Conservation (phyloP, 2,888 invertebrate genomes). For the Auanema sp. region DNA sequence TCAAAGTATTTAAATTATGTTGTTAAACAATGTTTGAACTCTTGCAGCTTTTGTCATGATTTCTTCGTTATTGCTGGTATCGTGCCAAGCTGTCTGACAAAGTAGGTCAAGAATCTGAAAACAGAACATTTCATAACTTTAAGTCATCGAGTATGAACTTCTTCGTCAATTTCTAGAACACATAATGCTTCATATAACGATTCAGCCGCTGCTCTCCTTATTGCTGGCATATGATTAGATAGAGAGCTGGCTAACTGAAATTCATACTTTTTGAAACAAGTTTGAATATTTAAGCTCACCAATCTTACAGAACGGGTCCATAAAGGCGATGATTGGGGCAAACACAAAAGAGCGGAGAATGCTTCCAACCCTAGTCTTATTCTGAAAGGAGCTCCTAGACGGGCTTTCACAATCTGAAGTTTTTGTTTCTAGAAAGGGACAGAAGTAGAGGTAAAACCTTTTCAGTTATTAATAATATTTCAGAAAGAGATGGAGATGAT, state of each 20-base stretch:
- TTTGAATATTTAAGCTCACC: background rate
- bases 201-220: slow-evolving; percentile 53
- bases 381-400: slow-evolving; percentile 4
- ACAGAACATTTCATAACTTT: background rate
- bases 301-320: slow-evolving; percentile 6
- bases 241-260: slow-evolving; percentile 49
- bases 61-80: slow-evolving; percentile 14
- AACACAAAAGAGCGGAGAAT: slow-evolving; percentile 15
- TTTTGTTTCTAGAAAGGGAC: too few relatives aligned
- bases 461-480: background rate
- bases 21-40: too few relatives aligned
- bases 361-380: slow-evolving; percentile 9
- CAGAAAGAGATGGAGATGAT: background rate
- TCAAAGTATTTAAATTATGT: too few relatives aligned
- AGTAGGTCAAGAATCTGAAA: slow-evolving; percentile 16
- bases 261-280: too few relatives aligned
- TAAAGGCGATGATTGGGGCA: background rate
- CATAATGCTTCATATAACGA: slow-evolving; percentile 55
- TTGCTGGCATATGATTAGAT: slow-evolving; percentile 33
- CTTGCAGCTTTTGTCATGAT: too few relatives aligned
- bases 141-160: slow-evolving; percentile 4
- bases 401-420: too few relatives aligned
- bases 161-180: slow-evolving; percentile 12
- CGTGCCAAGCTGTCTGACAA: slow-evolving; percentile 31
- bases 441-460: too few relatives aligned